Evolutionary conservation across 53 echinoderm and acorn worm species (phyloP).

Genomic region (Mesocentrotus franciscanus): DNA sequence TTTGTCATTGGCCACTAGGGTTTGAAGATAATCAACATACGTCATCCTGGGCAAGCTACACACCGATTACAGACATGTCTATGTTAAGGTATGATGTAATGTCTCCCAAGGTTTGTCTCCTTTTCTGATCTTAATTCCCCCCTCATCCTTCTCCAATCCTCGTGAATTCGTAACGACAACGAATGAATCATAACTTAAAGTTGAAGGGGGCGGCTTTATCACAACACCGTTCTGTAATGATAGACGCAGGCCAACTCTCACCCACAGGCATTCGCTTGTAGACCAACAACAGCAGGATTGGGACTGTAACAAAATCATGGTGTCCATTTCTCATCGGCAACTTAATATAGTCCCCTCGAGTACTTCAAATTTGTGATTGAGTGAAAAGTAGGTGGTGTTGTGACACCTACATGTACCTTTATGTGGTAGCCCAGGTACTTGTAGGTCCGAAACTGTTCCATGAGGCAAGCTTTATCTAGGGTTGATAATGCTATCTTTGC

Average conservation of each 20-base stretch:
- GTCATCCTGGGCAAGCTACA: not conserved
- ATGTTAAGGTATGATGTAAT: conserved; percentile 26
- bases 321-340: not conserved
- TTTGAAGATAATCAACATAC: conserved; percentile 29
- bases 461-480: not conserved
- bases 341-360: not conserved
- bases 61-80: not conserved
- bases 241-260: not conserved
- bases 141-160: not conserved
- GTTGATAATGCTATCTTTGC: not conserved
- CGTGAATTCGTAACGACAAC: not conserved
- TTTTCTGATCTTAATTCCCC: not conserved
- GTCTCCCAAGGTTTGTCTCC: conserved; percentile 3
- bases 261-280: not conserved
- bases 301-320: not conserved
- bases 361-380: not conserved
- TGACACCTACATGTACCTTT: not conserved
- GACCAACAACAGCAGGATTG: conserved; percentile 20
- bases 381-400: not conserved
- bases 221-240: not conserved
- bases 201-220: not conserved
- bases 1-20: conserved; percentile 42
- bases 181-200: conserved; percentile 18
- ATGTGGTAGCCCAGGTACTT: not conserved
- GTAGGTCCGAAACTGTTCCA: not conserved